Percentiles rank a stretch among this genome's conserved stretches.
Conservation (phyloP, 2,888 invertebrate genomes). For the Cataglyphis cursor region DNA sequence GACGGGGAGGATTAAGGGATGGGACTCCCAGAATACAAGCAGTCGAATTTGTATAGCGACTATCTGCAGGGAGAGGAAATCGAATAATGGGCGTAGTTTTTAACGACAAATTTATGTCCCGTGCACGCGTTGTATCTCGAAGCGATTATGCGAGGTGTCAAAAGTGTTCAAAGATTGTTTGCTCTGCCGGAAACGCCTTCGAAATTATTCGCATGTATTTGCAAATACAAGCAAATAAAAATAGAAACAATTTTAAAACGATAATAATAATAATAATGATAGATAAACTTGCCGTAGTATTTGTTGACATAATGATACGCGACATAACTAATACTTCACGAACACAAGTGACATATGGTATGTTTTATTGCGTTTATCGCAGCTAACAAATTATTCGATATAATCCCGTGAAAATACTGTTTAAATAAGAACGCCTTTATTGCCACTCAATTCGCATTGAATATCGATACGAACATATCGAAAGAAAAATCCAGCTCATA, state of each 20-base stretch:
- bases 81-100: constrained; percentile 61
- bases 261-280: neutral
- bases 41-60: constrained; percentile 65
- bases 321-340: constrained; percentile 66
- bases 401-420: constrained; percentile 67
- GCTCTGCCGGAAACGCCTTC: constrained; percentile 14
- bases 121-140: constrained; percentile 47
- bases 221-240: neutral
- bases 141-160: constrained; percentile 42
- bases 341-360: constrained; percentile 67
- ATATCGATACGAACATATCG: constrained; percentile 26
- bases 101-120: constrained; percentile 71
- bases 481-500: neutral
- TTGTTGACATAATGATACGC: constrained; percentile 58
- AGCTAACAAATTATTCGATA: constrained; percentile 66
- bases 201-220: constrained; percentile 1
- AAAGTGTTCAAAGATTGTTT: constrained; percentile 23
- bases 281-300: constrained; percentile 26
- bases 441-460: constrained; percentile 40
- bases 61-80: constrained; percentile 60
- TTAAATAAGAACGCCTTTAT: constrained; percentile 68
- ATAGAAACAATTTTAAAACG: neutral
- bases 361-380: constrained; percentile 58
- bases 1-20: constrained; percentile 45
- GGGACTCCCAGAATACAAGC: constrained; percentile 41